phyloP scores from a whole-genome alignment of 2,797 vertebrate genomes.

The Pampus argenteus region DNA sequence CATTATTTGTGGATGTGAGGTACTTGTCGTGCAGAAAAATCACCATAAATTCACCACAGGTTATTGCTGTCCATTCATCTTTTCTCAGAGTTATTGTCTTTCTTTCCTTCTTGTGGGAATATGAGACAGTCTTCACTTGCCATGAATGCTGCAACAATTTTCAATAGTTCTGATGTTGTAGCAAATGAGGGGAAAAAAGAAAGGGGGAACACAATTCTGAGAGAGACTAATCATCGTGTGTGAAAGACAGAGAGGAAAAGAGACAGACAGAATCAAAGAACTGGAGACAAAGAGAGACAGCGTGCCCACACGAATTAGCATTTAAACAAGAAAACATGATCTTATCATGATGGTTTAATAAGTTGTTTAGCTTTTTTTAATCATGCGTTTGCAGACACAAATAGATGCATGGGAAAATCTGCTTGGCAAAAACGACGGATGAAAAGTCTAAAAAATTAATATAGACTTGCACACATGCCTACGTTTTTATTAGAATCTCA shows the following conservation, averaged over 20 bases:
- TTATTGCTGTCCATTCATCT: constrained; percentile 69
- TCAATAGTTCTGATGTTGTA: constrained; percentile 35
- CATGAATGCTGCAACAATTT: constrained; percentile 21
- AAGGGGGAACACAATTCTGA: constrained; percentile 4
- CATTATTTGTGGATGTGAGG: constrained; percentile 39
- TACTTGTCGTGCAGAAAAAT: constrained; percentile 40
- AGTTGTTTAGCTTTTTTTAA: constrained; percentile 65
- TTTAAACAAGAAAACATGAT: constrained; percentile 68
- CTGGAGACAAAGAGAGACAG: constrained; percentile 49
- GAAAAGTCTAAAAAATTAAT: constrained; percentile 31
- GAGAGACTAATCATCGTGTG: constrained; percentile 52
- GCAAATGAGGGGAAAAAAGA: constrained; percentile 30
- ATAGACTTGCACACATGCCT: constrained; percentile 3
- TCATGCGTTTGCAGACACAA: constrained; percentile 49
- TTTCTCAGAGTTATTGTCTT: constrained; percentile 51
- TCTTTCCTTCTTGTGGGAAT: constrained; percentile 39
- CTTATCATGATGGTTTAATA: constrained; percentile 64
- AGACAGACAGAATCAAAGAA: constrained; percentile 60
- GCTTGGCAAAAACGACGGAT: constrained; percentile 9
- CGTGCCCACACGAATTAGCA: constrained; percentile 64
- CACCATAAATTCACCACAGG: constrained; percentile 49
- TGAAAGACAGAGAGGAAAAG: constrained; percentile 16
- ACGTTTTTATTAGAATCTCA: constrained; percentile 60
- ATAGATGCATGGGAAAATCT: constrained; percentile 20
- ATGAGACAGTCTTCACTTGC: constrained; percentile 46